These are phyloP conservation scores for Catajapyx aquilonaris DNA, from an alignment of 1,140 invertebrate genomes.

Conservation along the genomic window DNA sequence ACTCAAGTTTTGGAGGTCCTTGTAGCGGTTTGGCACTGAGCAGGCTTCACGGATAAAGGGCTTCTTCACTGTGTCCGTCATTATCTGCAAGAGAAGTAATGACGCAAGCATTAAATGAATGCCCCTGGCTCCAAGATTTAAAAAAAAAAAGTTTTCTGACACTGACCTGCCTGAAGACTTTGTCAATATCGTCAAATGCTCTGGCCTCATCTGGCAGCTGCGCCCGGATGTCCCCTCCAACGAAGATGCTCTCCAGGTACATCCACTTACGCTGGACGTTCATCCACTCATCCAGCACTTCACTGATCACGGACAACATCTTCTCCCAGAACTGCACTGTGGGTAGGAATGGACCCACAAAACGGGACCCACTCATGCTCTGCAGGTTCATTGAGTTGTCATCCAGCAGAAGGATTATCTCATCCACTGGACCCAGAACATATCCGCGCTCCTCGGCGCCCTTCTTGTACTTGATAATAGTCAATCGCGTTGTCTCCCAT, in stretches of 20 bases:
- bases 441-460: slow-evolving; percentile 37
- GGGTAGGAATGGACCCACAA: slow-evolving; percentile 62
- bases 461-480: slow-evolving; percentile 29
- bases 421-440: slow-evolving; percentile 58
- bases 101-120: neutral
- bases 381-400: slow-evolving; percentile 76
- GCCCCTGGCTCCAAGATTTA: neutral
- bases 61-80: slow-evolving; percentile 54
- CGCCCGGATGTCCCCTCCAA: slow-evolving; percentile 59
- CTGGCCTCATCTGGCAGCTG: slow-evolving; percentile 70
- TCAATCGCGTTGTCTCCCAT: slow-evolving; percentile 53
- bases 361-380: slow-evolving; percentile 73
- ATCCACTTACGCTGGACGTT: slow-evolving; percentile 70
- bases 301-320: slow-evolving; percentile 48
- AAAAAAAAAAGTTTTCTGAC: neutral
- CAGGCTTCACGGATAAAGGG: slow-evolving; percentile 56
- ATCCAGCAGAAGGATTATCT: slow-evolving; percentile 56
- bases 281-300: slow-evolving; percentile 71
- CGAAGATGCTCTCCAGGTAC: slow-evolving; percentile 75
- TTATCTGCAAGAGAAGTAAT: slow-evolving; percentile 33
- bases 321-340: slow-evolving; percentile 69
- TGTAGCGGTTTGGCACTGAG: slow-evolving; percentile 39
- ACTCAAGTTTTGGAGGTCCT: slow-evolving; percentile 50
- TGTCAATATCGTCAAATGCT: slow-evolving; percentile 75
- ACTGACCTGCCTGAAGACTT: slow-evolving; percentile 41